A percentile compares a stretch with the other conserved stretches of the same genome.
Conservation (phyloP, 2,888 invertebrate genomes). For the Thecocarcelia acutangulata region DNA sequence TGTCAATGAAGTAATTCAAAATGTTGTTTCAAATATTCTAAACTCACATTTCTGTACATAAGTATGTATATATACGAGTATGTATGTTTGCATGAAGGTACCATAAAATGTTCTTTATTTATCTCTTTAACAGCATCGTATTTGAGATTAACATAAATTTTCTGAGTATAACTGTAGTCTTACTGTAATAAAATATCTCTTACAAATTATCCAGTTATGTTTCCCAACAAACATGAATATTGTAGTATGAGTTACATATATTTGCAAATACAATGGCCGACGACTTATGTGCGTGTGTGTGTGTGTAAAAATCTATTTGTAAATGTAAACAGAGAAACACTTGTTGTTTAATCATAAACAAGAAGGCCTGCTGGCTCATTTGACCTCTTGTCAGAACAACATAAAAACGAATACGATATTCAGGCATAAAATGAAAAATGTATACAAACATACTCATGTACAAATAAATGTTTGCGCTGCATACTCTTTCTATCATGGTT, state of each 20-base stretch:
- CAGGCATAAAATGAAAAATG: not conserved
- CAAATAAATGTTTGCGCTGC: not conserved
- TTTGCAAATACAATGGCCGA: not conserved
- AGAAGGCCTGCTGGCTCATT: not conserved
- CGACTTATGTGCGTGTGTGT: not conserved
- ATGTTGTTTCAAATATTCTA: too few species aligned
- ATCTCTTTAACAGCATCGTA: too few species aligned
- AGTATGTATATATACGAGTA: too few species aligned
- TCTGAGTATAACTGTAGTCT: not conserved
- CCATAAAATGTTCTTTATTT: too few species aligned
- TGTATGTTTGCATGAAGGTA: too few species aligned
- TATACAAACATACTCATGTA: not conserved
- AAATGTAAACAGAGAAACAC: slow-evolving; percentile 35
- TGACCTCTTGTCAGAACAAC: slow-evolving; percentile 19
- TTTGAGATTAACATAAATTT: not conserved
- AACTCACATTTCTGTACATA: too few species aligned
- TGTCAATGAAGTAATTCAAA: too few species aligned
- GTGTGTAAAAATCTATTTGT: too few species aligned
- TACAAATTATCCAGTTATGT: slow-evolving; percentile 29
- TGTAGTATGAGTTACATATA: not conserved
- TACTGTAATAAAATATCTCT: slow-evolving; percentile 6
- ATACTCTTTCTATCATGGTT: slow-evolving; percentile 9
- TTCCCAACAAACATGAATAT: not conserved
- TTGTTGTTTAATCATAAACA: slow-evolving; percentile 27
- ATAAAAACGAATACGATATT: not conserved